These are phyloP conservation scores for Sphenodon punctatus DNA, from an alignment of 2,797 vertebrate genomes.

Conservation along the genomic window DNA sequence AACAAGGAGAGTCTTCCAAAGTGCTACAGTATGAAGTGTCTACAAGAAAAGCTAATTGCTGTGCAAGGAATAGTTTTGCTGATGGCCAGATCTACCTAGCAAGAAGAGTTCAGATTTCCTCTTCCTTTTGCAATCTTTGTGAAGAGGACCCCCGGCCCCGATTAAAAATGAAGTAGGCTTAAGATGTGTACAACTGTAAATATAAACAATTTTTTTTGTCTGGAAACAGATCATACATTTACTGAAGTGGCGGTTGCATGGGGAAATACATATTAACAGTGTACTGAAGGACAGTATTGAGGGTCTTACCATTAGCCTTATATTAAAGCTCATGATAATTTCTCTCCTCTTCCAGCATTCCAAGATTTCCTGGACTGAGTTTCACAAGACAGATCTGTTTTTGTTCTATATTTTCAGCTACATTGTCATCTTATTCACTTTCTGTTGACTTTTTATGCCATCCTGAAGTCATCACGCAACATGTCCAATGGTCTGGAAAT, in stretches of 20 bases:
- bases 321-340: not conserved
- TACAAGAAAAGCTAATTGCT: not conserved
- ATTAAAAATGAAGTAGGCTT: not conserved
- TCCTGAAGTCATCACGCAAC: not conserved
- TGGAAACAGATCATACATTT: not conserved
- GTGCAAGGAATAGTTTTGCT: not conserved
- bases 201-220: not conserved
- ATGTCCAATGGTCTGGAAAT: not conserved
- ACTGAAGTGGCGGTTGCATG: not conserved
- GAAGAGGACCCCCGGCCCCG: rapidly evolving
- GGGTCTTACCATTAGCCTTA: not conserved
- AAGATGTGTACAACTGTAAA: not conserved
- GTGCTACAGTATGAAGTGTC: not conserved
- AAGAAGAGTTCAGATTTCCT: not conserved
- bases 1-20: not conserved
- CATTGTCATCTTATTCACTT: not conserved
- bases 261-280: not conserved
- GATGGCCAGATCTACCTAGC: not conserved
- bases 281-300: not conserved
- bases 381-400: not conserved
- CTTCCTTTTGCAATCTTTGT: rapidly evolving
- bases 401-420: not conserved
- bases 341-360: not conserved
- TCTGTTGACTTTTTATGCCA: not conserved
- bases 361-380: not conserved